Evolutionary conservation across 2,888 invertebrate genomes (phyloP).

Genomic region (Formica aserva): DNA sequence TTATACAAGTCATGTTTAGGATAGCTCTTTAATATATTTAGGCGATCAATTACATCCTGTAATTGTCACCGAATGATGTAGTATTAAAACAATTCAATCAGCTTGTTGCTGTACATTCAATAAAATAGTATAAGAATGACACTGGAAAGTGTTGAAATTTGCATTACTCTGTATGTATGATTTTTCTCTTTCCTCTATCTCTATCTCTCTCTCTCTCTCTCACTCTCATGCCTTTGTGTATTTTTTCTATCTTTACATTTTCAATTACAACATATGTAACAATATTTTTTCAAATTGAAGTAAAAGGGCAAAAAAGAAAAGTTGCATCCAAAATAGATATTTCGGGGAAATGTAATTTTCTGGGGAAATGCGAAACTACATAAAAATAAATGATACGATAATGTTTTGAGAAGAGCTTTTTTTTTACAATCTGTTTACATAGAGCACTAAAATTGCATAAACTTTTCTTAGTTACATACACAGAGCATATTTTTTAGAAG

Average conservation of each 20-base stretch:
- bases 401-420: background rate
- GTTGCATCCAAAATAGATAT: background rate
- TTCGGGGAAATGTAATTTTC: background rate
- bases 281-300: background rate
- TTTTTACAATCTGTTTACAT: background rate
- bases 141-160: conserved; percentile 21
- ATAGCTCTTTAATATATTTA: conserved; percentile 56
- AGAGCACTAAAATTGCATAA: background rate
- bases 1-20: conserved; percentile 27
- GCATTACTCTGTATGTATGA: background rate
- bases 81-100: conserved; percentile 54
- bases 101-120: conserved; percentile 59
- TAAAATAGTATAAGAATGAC: conserved; percentile 61
- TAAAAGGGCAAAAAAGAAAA: background rate
- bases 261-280: background rate
- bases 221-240: background rate
- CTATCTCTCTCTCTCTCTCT: background rate
- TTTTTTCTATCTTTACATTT: conserved; percentile 15
- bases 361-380: background rate
- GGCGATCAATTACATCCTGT: conserved; percentile 4
- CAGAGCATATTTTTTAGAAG: background rate
- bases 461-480: background rate
- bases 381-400: background rate
- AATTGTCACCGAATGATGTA: conserved; percentile 58
- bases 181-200: background rate